Conservation (phyloP, 2,888 invertebrate species). For the Hedychridium roseum region DNA sequence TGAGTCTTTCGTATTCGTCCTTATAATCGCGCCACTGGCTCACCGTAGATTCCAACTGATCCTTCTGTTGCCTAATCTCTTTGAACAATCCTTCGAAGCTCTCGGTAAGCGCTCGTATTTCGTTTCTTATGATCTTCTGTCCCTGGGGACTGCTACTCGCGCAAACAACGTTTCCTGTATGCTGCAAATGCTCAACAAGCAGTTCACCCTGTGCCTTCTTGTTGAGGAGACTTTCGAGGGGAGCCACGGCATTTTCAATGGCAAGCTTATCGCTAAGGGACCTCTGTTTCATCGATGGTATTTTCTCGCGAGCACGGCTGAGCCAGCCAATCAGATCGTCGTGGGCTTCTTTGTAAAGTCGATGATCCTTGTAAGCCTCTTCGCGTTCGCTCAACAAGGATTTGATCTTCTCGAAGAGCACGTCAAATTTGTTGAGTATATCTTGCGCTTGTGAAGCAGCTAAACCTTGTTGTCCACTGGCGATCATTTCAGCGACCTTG, state of each 20-base stretch:
- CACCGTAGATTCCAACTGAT: conserved; percentile 81
- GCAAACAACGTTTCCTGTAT: conserved; percentile 86
- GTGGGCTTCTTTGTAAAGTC: conserved; percentile 88
- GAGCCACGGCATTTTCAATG: conserved; percentile 87
- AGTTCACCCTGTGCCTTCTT: conserved; percentile 92
- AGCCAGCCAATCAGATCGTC: conserved; percentile 92
- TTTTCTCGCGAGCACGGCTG: conserved; percentile 85
- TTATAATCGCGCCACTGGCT: conserved; percentile 90
- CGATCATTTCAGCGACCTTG: conserved; percentile 87
- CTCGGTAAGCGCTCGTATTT: conserved; percentile 84
- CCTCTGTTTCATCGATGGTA: conserved; percentile 85
- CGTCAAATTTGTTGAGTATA: conserved; percentile 84
- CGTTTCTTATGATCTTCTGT: conserved; percentile 81
- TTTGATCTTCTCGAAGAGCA: conserved; percentile 78
- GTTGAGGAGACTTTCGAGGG: conserved; percentile 84
- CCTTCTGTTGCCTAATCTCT: conserved; percentile 86
- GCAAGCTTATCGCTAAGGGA: conserved; percentile 86
- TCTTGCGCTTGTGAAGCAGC: conserved; percentile 86
- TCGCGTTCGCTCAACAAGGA: conserved; percentile 78
- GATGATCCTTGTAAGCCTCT: conserved; percentile 87
- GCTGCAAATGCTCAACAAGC: conserved; percentile 84
- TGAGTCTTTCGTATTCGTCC: conserved; percentile 89
- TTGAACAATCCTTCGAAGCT: conserved; percentile 85
- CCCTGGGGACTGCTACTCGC: conserved; percentile 85
- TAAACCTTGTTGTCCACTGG: conserved; percentile 84